Base-by-base conservation (phyloP, 2,113 vertebrate species). In the Puma concolor region DNA sequence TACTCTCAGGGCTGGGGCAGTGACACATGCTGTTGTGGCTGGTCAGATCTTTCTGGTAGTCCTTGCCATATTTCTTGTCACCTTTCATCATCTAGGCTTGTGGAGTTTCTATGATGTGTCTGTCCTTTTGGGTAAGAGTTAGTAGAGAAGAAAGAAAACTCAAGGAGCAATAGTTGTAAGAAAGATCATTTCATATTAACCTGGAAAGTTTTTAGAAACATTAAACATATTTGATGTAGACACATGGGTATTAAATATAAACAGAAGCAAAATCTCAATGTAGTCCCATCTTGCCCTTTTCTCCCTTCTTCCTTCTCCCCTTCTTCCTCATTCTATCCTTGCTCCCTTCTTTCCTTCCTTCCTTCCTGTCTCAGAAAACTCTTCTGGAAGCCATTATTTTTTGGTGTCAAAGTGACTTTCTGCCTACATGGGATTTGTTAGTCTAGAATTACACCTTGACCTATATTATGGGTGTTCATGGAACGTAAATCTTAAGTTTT, bases 401-500 rank as follows among this genome's bases (percentile, higher is more conserved):
- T 52, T 66, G 88, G 50, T 88, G 86, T 88, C 93, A 91, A 44
- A 95, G 54, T 86, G 80, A 69, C 38, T 95, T 86, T 89, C 52
- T 87, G 64, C 74, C 69, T 86, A 29, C 19, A 31, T 16, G 63
- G 50, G 41, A 67, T 71, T 36, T 57, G 66, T 82, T 66, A 82
- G 67, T 50, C 74, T 93, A 63, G 52, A 94, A 69, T 82, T 93
- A 85, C 38, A 88, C 79, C 36, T 74, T 97, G 94, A 96, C 60
- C 66, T 94, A 36, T 93, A 69, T 93, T 92, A 66, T 74, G 63
- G 23, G 41, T 88, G 21, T 93, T 21, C 8, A 19, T 48, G 52
- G 64, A 88, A 94, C n/a, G 72, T 66, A 60, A 94, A 83, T 67
- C n/a, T 87, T 93, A 57, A 85, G n/a, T 97, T 93, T 97, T 94